Conservation (phyloP, 2,113 vertebrate genomes). For the Apus apus region DNA sequence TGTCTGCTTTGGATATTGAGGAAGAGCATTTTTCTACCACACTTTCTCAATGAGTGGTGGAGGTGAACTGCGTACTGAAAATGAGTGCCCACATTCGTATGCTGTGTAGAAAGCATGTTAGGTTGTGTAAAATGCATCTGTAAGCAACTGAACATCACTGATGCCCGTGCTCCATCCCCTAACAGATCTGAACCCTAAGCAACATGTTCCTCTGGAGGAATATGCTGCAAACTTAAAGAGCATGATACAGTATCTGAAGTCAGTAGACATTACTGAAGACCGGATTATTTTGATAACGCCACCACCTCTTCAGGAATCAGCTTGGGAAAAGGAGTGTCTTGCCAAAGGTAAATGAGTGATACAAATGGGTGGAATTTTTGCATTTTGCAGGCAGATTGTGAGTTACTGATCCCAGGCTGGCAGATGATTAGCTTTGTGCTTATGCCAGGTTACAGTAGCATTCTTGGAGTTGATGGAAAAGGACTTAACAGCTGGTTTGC, state of each 20-base stretch:
- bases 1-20: neutral
- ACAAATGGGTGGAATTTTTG: neutral
- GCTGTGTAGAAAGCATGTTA: fast-evolving
- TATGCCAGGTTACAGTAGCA: neutral
- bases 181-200: constrained; percentile 87
- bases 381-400: neutral
- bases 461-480: neutral
- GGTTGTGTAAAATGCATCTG: neutral
- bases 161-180: neutral
- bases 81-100: fast-evolving
- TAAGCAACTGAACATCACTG: neutral
- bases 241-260: constrained; percentile 80
- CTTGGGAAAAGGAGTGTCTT: constrained; percentile 88
- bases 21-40: neutral
- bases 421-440: fast-evolving
- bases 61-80: neutral
- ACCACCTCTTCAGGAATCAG: constrained; percentile 84
- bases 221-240: constrained; percentile 83
- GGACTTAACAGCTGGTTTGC: neutral
- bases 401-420: neutral
- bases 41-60: fast-evolving
- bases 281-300: constrained; percentile 88
- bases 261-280: constrained; percentile 75
- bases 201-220: constrained; percentile 90
- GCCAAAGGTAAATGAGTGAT: constrained; percentile 79